Percentiles rank a stretch among this genome's conserved stretches.
Evolutionary conservation across 92 coral and sea anemone genomes (phyloP).

Genomic region (Anthopleura xanthogrammica): DNA sequence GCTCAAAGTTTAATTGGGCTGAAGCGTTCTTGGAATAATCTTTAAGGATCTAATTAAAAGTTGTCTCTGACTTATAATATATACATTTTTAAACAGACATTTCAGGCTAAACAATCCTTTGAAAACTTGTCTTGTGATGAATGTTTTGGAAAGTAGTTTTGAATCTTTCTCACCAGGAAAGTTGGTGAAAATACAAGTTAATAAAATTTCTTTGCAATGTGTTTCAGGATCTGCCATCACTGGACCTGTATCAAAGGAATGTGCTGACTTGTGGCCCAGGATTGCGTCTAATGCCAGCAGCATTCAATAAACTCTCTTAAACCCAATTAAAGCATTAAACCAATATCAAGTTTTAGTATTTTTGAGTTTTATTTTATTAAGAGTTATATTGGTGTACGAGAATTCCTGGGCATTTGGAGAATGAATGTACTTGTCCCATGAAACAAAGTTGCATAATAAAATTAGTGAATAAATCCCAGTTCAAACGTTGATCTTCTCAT

Average conservation of each 20-base stretch:
- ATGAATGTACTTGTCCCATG: too few relatives aligned
- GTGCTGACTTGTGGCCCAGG: conserved; percentile 99
- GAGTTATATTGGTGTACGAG: neutral
- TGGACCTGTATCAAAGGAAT: conserved; percentile 99
- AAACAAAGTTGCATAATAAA: too few relatives aligned
- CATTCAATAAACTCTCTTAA: conserved; percentile 62
- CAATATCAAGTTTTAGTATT: neutral
- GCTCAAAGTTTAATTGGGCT: too few relatives aligned
- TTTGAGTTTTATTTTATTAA: neutral
- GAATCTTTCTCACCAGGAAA: neutral
- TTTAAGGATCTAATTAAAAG: too few relatives aligned
- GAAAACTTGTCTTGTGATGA: too few relatives aligned
- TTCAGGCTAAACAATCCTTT: too few relatives aligned
- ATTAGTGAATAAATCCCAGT: too few relatives aligned
- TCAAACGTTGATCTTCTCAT: too few relatives aligned
- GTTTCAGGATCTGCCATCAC: conserved; percentile 95
- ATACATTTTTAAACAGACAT: too few relatives aligned
- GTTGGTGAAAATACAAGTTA: neutral
- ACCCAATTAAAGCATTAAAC: conserved; percentile 17
- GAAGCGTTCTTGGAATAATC: too few relatives aligned
- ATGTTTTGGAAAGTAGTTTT: neutral
- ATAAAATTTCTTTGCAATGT: neutral
- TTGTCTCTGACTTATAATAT: too few relatives aligned
- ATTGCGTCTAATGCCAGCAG: conserved; percentile 99
- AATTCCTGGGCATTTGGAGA: too few relatives aligned